phyloP scores from a whole-genome alignment of 2,797 vertebrate genomes.

The Anomalospiza imberbis region DNA sequence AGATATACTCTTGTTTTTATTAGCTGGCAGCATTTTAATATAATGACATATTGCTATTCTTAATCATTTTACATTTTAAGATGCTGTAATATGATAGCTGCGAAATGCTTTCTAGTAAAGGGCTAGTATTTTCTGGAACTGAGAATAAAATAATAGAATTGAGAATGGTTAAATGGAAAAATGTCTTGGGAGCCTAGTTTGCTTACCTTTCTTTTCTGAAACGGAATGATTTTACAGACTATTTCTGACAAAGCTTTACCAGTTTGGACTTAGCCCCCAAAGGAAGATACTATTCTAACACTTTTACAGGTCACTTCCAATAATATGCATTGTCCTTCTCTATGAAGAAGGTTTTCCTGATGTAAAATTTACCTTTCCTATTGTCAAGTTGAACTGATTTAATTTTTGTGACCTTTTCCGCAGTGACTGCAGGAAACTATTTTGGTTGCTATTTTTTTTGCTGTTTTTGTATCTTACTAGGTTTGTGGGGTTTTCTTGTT shows the following conservation, averaged over 20 bases:
- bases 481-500: fast-evolving
- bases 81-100: background rate
- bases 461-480: background rate
- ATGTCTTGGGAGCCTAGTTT: background rate
- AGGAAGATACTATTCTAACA: background rate
- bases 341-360: background rate
- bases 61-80: background rate
- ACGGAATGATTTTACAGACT: background rate
- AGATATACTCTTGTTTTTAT: background rate
- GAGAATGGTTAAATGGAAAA: background rate
- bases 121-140: background rate
- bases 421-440: background rate
- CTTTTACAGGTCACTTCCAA: background rate
- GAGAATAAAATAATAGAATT: background rate
- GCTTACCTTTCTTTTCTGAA: background rate
- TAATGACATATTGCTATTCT: background rate
- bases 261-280: background rate
- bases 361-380: background rate
- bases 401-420: background rate
- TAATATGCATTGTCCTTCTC: background rate
- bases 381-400: background rate
- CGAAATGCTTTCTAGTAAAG: background rate
- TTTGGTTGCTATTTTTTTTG: background rate
- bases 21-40: background rate
- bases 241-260: background rate